Base-by-base conservation (phyloP, 2,888 invertebrate genomes). In the Drosophila recens region DNA sequence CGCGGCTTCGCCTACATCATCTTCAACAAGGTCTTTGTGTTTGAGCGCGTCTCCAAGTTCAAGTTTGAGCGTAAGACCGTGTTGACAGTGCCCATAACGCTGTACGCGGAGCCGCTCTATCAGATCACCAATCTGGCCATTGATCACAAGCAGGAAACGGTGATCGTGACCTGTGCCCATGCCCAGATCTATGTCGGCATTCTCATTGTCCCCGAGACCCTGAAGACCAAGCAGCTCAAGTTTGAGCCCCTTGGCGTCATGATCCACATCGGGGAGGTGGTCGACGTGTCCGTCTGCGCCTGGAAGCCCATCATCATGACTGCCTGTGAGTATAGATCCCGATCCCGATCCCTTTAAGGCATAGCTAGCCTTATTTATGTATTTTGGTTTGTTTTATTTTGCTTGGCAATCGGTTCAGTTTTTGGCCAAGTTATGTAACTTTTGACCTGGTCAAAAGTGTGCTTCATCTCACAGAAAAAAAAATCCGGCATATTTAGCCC, bases 221-320 rank as follows among this genome's bases (percentile, higher is more conserved):
- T 90, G 17, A 90, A 94, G 93, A 94, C 93, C 67, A 94, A 94
- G 46, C 94, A 95, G 86, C 93, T 95, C 48, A 75, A 93, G n/a
- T 95, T 96, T 82, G 91, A 93, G 9, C 95, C 96, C 40, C 94
- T 96, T 13, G 97, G 97, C 0, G 95, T 96, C 66, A 93, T 95
- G 0, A 94, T 97, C 89, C 98, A 98, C 91, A 96, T 96, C 70
- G 97, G 96, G 0, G 94, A 95, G 10, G 96, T 98, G 46, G 95
- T 96, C 45, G 95, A 96, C 4, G 92, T 98, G 38, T 96, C 97
- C 2, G 94, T 97, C 78, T 98, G 98, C 90, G 94, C 96, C 1
- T 97, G 98, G 96, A 98, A 98, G 91, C 96, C 98, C 0, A 95
- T 98, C 62, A 95, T 98, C 72, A 96, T 98, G 93, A 98, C 98